Conservation (phyloP, 1,140 invertebrate species). For the Leguminivora glycinivorella region DNA sequence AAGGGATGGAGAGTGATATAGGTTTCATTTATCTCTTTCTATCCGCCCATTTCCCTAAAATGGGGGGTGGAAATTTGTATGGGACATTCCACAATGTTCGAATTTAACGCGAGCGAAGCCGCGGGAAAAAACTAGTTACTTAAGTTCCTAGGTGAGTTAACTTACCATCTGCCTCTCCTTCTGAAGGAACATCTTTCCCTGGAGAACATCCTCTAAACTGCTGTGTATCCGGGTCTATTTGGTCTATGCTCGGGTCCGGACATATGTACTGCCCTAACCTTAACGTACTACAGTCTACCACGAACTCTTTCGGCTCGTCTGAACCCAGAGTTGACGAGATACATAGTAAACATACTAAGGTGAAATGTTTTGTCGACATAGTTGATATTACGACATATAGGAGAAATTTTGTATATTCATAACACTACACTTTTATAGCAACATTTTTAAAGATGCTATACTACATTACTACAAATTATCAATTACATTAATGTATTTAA, state of each 20-base stretch:
- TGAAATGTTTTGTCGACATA: neutral
- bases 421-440: neutral
- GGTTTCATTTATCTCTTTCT: too few species aligned
- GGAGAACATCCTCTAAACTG: conserved; percentile 89
- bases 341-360: neutral
- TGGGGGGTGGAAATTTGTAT: too few species aligned
- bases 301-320: conserved; percentile 56
- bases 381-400: neutral
- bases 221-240: conserved; percentile 94
- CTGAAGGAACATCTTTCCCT: conserved; percentile 74
- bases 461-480: neutral
- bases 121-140: too few species aligned
- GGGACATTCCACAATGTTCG: too few species aligned
- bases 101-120: too few species aligned
- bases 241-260: conserved; percentile 86
- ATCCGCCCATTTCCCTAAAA: too few species aligned
- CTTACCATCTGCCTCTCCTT: conserved; percentile 88
- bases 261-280: conserved; percentile 93
- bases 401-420: neutral
- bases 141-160: neutral
- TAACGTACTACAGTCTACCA: conserved; percentile 84
- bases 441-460: neutral
- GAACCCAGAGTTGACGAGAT: conserved; percentile 42
- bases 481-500: neutral
- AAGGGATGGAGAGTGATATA: too few species aligned